Conservation (phyloP, 2,888 invertebrate species). For the Eutolmus rufibarbis region DNA sequence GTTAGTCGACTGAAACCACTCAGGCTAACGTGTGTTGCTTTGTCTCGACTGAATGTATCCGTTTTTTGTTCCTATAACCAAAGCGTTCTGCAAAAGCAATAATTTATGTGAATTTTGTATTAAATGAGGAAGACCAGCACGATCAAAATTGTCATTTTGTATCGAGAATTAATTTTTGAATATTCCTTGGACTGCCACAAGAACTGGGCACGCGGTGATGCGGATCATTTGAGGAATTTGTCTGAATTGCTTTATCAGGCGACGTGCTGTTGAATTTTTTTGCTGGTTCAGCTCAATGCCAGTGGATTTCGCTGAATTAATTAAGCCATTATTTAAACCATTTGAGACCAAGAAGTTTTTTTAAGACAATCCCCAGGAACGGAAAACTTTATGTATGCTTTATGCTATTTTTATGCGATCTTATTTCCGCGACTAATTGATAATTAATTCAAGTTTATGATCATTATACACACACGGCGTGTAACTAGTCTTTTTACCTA, state of each 20-base stretch:
- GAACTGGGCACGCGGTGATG: not conserved
- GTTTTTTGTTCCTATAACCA: not conserved
- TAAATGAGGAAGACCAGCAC: constrained; percentile 26
- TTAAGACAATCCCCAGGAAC: not conserved
- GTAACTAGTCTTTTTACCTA: no score
- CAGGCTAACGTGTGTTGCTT: constrained; percentile 19
- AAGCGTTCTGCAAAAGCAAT: not conserved
- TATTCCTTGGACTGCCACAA: not conserved
- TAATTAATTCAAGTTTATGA: no score
- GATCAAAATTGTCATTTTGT: constrained; percentile 4
- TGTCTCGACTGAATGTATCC: not conserved
- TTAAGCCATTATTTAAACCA: not conserved
- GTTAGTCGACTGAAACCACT: constrained; percentile 9
- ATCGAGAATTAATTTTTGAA: constrained; percentile 13
- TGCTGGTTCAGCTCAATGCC: not conserved
- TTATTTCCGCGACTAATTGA: no score
- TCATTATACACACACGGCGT: no score
- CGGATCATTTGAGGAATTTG: constrained; percentile 13
- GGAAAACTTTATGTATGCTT: no score
- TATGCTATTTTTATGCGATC: no score
- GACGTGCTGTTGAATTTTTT: not conserved
- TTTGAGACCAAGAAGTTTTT: not conserved
- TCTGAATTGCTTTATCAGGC: constrained; percentile 4
- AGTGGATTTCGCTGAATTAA: not conserved
- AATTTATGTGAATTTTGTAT: constrained; percentile 32